A percentile compares a stretch with the other conserved stretches of the same genome.
phyloP scores from a whole-genome alignment of 2,797 vertebrate genomes.

The Acrossocheilus fasciatus region DNA sequence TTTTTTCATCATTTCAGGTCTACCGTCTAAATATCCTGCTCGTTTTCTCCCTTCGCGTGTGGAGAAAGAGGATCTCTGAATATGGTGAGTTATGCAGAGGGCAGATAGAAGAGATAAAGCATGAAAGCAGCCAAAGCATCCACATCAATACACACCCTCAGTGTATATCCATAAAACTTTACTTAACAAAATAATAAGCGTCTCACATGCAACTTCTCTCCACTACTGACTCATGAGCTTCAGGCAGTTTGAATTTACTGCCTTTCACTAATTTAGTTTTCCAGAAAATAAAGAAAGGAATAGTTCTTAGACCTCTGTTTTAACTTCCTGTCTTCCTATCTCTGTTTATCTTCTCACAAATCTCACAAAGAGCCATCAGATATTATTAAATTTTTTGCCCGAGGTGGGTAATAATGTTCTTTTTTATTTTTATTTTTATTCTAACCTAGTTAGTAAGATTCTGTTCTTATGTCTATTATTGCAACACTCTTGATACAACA shows the following conservation, averaged over 20 bases:
- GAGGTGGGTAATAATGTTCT: neutral
- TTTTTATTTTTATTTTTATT: neutral
- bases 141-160: slow-evolving; percentile 4
- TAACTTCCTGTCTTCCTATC: neutral
- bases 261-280: slow-evolving; percentile 4
- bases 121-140: neutral
- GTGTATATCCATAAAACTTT: neutral
- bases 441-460: neutral
- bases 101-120: slow-evolving; percentile 16
- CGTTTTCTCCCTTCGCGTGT: neutral
- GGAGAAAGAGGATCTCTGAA: neutral
- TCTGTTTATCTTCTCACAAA: neutral
- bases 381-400: neutral
- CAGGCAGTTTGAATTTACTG: neutral
- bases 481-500: neutral
- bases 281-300: slow-evolving; percentile 9
- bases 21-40: neutral
- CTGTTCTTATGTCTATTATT: neutral
- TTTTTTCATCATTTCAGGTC: neutral
- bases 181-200: neutral
- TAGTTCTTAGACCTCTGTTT: neutral
- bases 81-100: neutral
- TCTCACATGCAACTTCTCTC: neutral
- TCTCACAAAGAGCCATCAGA: neutral
- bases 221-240: slow-evolving; percentile 7